Evolutionary conservation across 2,888 invertebrate species (phyloP).

Genomic region (Scelioninae gen. 2): DNA sequence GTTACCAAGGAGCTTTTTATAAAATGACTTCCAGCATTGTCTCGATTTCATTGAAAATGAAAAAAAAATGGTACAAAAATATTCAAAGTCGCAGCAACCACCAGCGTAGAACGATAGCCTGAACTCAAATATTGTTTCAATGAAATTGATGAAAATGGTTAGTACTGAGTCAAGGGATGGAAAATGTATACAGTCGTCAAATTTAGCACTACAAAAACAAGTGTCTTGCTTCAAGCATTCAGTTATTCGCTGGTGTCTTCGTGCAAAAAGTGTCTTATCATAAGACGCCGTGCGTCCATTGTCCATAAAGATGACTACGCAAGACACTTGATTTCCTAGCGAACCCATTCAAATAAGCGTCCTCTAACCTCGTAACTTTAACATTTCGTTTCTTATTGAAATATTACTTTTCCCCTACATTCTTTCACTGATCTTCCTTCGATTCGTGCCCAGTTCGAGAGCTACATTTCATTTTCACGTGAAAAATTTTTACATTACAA

Average conservation of each 20-base stretch:
- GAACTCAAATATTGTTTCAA: conserved; percentile 15
- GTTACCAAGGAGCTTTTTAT: too few relatives aligned
- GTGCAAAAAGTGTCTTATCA: too few relatives aligned
- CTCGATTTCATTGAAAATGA: conserved; percentile 13
- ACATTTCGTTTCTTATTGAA: conserved; percentile 10
- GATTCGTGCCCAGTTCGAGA: conserved; percentile 15
- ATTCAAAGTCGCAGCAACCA: conserved; percentile 32
- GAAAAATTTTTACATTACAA: conserved; percentile 42
- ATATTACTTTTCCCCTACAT: too few relatives aligned
- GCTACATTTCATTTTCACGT: conserved; percentile 15
- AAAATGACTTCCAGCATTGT: conserved; percentile 44
- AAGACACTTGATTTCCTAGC: too few relatives aligned
- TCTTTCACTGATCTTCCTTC: conserved; percentile 10
- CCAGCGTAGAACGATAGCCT: conserved; percentile 25
- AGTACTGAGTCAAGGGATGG: conserved; percentile 18
- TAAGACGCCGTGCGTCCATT: too few relatives aligned
- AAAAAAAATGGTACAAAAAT: conserved; percentile 7
- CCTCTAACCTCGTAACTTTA: conserved; percentile 46
- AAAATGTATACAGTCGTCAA: conserved; percentile 23
- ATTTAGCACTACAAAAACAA: too few relatives aligned
- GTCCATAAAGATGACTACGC: too few relatives aligned
- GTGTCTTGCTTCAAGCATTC: too few relatives aligned
- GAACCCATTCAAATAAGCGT: conserved; percentile 30
- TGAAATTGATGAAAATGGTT: conserved; percentile 23
- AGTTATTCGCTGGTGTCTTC: too few relatives aligned